Conservation (phyloP, 37 sponge, comb jelly and placozoan genomes). For the Chondrosia reniformis region DNA sequence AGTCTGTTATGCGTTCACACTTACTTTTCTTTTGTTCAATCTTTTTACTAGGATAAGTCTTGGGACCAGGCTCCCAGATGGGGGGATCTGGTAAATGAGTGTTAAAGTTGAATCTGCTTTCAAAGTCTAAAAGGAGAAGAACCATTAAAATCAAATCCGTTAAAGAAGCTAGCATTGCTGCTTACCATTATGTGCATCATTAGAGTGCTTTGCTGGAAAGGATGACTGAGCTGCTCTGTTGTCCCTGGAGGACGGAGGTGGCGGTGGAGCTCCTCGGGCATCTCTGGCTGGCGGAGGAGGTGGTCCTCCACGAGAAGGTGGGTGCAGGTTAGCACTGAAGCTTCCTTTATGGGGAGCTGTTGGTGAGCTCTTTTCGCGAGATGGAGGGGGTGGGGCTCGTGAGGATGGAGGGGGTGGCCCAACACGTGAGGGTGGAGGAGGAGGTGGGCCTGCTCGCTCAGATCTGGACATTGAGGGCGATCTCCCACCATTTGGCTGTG, state of each 20-base stretch:
- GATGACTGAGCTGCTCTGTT: neutral
- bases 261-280: conserved; percentile 40
- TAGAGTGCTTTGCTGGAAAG: neutral
- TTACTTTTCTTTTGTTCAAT: conserved; percentile 18
- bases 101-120: conserved; percentile 58
- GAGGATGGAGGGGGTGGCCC: neutral
- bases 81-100: conserved; percentile 59
- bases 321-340: neutral
- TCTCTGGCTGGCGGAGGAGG: conserved; percentile 32
- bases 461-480: neutral
- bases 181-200: too few species aligned
- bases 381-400: conserved; percentile 39
- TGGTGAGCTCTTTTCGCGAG: too few species aligned
- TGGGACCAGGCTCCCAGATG: conserved; percentile 61
- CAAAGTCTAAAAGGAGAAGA: conserved; percentile 39
- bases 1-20: neutral
- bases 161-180: neutral
- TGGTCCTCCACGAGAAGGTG: neutral
- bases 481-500: neutral
- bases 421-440: conserved; percentile 2
- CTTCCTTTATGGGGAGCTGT: too few species aligned
- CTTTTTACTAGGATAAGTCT: conserved; percentile 70
- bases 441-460: neutral
- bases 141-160: neutral
- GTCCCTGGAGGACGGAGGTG: conserved; percentile 43